These are phyloP conservation scores for Pygmarrhopalites habei DNA, from an alignment of 1,140 invertebrate genomes.

Conservation along the genomic window DNA sequence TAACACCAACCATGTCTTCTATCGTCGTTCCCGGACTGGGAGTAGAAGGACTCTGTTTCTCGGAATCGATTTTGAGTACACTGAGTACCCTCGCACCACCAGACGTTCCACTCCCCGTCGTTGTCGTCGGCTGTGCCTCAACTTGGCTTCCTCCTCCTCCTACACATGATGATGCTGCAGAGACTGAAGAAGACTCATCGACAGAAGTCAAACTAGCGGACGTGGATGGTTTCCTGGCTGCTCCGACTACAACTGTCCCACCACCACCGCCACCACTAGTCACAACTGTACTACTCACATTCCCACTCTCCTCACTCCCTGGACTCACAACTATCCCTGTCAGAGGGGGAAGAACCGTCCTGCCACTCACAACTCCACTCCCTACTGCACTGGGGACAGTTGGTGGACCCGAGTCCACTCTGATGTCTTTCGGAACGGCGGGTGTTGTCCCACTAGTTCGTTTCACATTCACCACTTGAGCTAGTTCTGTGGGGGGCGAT, in stretches of 20 bases:
- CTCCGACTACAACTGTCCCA: neutral
- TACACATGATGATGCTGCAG: too few species aligned
- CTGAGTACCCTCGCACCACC: neutral
- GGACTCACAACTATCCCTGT: too few species aligned
- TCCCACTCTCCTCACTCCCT: constrained; percentile 6
- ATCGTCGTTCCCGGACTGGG: too few species aligned
- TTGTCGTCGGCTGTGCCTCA: constrained; percentile 35
- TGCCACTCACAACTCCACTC: neutral
- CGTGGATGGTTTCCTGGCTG: neutral
- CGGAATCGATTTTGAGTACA: constrained; percentile 2
- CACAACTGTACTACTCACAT: neutral
- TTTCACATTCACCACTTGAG: constrained; percentile 18
- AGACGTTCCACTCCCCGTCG: too few species aligned
- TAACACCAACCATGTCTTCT: too few species aligned
- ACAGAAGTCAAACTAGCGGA: neutral
- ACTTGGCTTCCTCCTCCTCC: too few species aligned
- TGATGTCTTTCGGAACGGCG: too few species aligned
- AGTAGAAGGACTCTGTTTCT: too few species aligned
- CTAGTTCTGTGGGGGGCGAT: constrained; percentile 30
- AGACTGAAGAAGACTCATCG: neutral
- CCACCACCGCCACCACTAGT: neutral
- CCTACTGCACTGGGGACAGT: neutral
- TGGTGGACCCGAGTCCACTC: too few species aligned
- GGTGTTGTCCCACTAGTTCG: neutral
- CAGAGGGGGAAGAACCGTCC: too few species aligned